Evolutionary conservation across 2,888 invertebrate species (phyloP).

Genomic region (Phortica magna): DNA sequence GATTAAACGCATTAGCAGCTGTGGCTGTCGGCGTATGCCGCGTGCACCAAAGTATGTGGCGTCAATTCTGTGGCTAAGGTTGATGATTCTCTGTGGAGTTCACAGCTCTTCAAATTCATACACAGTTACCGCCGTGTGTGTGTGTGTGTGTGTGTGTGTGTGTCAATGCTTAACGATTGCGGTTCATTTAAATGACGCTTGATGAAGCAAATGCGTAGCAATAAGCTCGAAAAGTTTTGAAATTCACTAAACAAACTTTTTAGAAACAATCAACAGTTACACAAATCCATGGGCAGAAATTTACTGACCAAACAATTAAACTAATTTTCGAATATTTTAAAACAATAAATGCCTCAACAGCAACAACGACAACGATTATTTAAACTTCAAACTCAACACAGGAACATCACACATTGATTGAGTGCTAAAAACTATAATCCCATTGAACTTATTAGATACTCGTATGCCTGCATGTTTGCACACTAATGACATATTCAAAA

Average conservation of each 20-base stretch:
- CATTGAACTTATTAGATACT: background rate
- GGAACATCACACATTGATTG: background rate
- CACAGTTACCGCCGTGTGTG: background rate
- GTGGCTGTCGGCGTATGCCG: background rate
- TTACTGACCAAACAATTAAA: background rate
- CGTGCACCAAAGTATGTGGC: slow-evolving; percentile 2
- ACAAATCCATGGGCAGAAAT: too few relatives aligned
- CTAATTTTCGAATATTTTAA: background rate
- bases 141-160: background rate
- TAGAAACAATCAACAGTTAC: too few relatives aligned
- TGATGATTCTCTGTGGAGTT: background rate
- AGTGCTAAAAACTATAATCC: slow-evolving; percentile 11
- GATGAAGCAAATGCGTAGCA: background rate
- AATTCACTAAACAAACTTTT: too few relatives aligned
- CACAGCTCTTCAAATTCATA: background rate
- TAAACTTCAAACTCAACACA: background rate
- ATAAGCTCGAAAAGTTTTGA: background rate
- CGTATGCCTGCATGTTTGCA: background rate
- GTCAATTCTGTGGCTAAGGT: background rate
- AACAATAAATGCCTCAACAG: background rate
- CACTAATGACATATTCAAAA: slow-evolving; percentile 6
- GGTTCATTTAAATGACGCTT: background rate
- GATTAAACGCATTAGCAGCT: background rate
- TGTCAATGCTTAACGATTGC: background rate
- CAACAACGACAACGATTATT: background rate